These are phyloP conservation scores for Procambarus clarkii DNA, from an alignment of 1,140 invertebrate genomes.

Conservation along the genomic window DNA sequence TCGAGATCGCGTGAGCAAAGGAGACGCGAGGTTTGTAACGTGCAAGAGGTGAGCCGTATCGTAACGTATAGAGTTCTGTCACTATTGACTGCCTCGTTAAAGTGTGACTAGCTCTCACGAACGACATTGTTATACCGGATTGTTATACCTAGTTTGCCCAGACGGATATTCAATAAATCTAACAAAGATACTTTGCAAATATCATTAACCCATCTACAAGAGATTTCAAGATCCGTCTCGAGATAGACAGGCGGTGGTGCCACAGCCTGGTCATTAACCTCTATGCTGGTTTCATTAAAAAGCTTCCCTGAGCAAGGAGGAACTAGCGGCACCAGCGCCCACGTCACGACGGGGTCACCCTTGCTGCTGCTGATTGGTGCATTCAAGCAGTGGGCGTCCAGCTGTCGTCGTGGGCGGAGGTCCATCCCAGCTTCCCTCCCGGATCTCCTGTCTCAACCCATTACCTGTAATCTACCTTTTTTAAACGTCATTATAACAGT, in stretches of 20 bases:
- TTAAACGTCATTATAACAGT: neutral
- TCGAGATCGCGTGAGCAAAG: too few relatives aligned
- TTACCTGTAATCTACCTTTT: neutral
- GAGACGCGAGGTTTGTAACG: too few relatives aligned
- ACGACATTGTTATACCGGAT: neutral
- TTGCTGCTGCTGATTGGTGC: neutral
- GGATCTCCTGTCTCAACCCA: neutral
- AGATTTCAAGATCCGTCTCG: neutral
- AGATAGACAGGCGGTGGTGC: neutral
- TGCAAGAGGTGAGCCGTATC: too few relatives aligned
- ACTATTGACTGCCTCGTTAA: neutral
- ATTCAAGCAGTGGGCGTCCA: neutral
- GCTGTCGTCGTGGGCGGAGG: neutral
- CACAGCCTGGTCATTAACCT: neutral
- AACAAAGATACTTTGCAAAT: neutral
- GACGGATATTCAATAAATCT: neutral
- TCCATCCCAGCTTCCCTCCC: neutral
- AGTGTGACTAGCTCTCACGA: neutral
- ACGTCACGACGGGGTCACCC: neutral
- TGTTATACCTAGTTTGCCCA: neutral
- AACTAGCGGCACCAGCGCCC: neutral
- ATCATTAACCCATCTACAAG: neutral
- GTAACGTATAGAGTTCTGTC: neutral
- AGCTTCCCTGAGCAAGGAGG: neutral
- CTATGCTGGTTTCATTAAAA: too few relatives aligned